A percentile compares a stretch with the other conserved stretches of the same genome.
phyloP scores from a whole-genome alignment of 2,113 vertebrate species.

The Oreocharis arfaki region DNA sequence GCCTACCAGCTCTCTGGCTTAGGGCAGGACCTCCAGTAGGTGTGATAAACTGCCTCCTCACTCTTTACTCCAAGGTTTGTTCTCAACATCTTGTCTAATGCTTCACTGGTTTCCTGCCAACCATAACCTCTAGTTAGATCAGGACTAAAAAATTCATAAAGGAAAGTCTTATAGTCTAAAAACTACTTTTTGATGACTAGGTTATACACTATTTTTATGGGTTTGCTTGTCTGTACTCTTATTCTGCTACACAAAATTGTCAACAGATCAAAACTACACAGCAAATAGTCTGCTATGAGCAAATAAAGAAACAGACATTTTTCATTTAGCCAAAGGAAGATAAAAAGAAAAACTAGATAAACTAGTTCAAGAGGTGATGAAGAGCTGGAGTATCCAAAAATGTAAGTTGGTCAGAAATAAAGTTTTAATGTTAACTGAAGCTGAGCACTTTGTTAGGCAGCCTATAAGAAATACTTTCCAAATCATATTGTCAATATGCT shows the following conservation, averaged over 20 bases:
- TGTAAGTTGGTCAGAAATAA: not conserved
- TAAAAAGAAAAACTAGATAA: not conserved
- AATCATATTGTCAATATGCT: not conserved
- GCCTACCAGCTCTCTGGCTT: not conserved
- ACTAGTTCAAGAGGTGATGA: not conserved
- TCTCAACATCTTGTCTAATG: not conserved
- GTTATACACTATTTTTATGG: not conserved
- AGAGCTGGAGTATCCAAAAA: not conserved
- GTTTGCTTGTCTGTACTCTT: not conserved
- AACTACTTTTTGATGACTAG: not conserved
- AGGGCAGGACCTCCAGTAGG: not conserved
- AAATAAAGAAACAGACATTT: not conserved
- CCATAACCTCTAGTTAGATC: not conserved
- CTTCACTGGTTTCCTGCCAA: not conserved
- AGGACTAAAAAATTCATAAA: not conserved
- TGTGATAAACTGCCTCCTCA: not conserved
- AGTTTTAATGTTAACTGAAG: not conserved
- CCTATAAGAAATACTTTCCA: not conserved
- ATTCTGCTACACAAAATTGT: not conserved
- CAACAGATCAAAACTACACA: not conserved
- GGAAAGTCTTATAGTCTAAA: not conserved
- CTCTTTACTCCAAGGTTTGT: not conserved
- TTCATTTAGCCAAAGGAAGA: not conserved
- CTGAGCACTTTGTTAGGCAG: not conserved
- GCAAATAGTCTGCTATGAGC: not conserved